Evolutionary conservation across 2,113 vertebrate species (phyloP).

Genomic region (Calidris pugnax): DNA sequence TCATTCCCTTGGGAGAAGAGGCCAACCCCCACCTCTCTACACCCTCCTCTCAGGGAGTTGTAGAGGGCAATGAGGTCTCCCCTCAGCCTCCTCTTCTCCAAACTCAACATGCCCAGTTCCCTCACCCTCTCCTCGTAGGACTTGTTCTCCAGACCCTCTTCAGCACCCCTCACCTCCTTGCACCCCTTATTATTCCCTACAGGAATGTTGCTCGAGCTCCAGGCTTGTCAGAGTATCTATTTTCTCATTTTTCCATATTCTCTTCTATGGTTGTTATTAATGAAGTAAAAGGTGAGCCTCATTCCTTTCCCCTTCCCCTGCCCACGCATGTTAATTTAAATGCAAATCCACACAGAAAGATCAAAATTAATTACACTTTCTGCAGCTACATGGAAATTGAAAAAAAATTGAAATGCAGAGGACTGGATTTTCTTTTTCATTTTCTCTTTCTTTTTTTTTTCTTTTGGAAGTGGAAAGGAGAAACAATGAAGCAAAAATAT

Average conservation of each 20-base stretch:
- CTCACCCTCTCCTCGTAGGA: too few relatives aligned
- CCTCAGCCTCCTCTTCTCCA: too few relatives aligned
- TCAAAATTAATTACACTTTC: conserved; percentile 54
- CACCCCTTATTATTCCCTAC: too few relatives aligned
- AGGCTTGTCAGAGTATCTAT: not conserved
- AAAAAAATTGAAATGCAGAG: not conserved
- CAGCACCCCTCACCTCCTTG: not conserved
- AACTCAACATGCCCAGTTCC: too few relatives aligned
- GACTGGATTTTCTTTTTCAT: not conserved
- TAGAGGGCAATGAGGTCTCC: too few relatives aligned
- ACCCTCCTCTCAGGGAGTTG: too few relatives aligned
- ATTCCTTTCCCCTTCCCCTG: not conserved
- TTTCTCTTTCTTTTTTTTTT: not conserved
- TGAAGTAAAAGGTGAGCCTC: conserved; percentile 7
- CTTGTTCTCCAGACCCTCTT: too few relatives aligned
- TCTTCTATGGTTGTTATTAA: not conserved
- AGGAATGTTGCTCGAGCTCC: not conserved
- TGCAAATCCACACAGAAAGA: conserved; percentile 47
- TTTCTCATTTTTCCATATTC: not conserved
- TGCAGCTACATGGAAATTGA: not conserved
- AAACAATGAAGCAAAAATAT: not conserved
- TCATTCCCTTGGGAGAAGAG: too few relatives aligned
- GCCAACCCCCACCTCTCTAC: too few relatives aligned
- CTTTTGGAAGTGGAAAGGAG: not conserved
- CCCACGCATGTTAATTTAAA: conserved; percentile 39